Percentiles rank a stretch among this genome's conserved stretches.
Conservation (phyloP, 2,797 vertebrate species). For the Typhlichthys subterraneus region DNA sequence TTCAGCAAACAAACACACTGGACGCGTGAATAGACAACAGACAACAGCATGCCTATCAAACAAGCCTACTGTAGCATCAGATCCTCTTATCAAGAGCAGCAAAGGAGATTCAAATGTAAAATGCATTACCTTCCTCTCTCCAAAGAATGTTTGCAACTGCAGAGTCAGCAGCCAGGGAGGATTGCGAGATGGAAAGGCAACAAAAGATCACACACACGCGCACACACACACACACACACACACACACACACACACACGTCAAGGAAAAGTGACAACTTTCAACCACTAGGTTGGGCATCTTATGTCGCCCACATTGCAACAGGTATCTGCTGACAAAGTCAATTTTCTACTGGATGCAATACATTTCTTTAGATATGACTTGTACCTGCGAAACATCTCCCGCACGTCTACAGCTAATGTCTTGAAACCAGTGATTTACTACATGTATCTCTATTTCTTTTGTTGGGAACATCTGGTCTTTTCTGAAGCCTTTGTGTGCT, state of each 20-base stretch:
- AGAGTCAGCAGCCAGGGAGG: conserved; percentile 23
- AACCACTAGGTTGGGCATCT: conserved; percentile 22
- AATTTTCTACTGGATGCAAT: conserved; percentile 34
- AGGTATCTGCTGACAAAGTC: conserved; percentile 23
- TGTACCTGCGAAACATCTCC: background rate
- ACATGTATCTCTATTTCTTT: too few species aligned
- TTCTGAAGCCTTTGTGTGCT: too few species aligned
- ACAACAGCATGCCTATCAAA: background rate
- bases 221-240: conserved; percentile 1
- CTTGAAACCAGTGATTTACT: too few species aligned
- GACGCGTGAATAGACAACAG: too few species aligned
- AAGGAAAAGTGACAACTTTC: conserved; percentile 9
- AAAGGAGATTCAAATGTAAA: conserved; percentile 12
- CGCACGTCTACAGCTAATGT: background rate
- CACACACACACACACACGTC: conserved; percentile 3
- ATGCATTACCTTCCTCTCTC: conserved; percentile 75
- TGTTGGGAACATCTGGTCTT: too few species aligned
- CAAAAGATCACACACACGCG: conserved; percentile 1
- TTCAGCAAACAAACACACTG: too few species aligned
- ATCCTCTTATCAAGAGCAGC: conserved; percentile 18
- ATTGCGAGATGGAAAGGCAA: background rate
- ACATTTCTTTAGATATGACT: conserved; percentile 15
- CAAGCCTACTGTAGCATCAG: conserved; percentile 4
- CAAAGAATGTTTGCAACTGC: conserved; percentile 77
- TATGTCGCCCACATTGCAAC: conserved; percentile 25